These are phyloP conservation scores for Rhopalosiphum nymphaeae DNA, from an alignment of 2,888 invertebrate genomes.

Conservation along the genomic window DNA sequence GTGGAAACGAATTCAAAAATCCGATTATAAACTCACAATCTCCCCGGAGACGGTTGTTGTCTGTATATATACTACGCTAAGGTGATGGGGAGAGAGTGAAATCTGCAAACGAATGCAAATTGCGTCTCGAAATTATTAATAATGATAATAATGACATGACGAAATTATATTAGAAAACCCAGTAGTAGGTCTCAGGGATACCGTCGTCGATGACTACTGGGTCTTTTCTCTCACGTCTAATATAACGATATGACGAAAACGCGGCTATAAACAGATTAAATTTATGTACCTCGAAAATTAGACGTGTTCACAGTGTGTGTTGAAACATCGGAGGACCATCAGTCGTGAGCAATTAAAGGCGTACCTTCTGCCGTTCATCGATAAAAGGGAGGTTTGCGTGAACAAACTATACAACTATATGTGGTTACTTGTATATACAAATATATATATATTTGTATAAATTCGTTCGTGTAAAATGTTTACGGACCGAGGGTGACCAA, in stretches of 20 bases:
- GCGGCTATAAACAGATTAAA: conserved; percentile 34
- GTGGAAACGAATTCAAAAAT: conserved; percentile 58
- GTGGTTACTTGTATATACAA: neutral
- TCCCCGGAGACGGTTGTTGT: conserved; percentile 53
- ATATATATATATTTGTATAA: neutral
- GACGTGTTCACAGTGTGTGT: neutral
- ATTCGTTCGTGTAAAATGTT: neutral
- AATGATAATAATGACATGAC: conserved; percentile 41
- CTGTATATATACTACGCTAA: neutral
- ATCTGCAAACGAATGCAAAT: conserved; percentile 61
- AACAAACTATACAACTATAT: neutral
- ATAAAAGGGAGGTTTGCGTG: neutral
- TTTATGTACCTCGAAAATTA: neutral
- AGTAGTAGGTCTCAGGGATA: neutral
- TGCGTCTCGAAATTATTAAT: conserved; percentile 61
- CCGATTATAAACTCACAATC: conserved; percentile 56
- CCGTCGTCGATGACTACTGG: neutral
- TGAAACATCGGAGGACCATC: neutral
- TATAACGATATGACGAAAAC: conserved; percentile 29
- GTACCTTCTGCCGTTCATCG: neutral
- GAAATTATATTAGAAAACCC: conserved; percentile 42
- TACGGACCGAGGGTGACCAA: neutral
- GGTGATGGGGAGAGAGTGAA: neutral
- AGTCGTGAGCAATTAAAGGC: neutral
- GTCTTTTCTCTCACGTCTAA: neutral